Conservation (phyloP, 2,113 vertebrate genomes). For the Seriola quinqueradiata region DNA sequence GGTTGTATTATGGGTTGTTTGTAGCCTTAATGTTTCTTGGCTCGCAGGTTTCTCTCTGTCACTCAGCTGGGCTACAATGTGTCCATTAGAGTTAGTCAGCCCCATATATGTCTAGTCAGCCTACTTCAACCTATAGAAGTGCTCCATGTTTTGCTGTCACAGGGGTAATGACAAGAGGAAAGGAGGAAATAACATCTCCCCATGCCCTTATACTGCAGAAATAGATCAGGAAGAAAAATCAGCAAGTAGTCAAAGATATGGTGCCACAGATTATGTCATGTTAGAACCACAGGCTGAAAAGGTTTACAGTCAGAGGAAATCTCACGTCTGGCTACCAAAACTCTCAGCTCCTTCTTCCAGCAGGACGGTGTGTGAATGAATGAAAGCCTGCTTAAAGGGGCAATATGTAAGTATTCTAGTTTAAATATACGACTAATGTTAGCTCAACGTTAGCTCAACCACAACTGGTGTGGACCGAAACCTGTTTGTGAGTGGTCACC, state of each 20-base stretch:
- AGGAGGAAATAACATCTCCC: not conserved
- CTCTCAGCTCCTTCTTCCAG: not conserved
- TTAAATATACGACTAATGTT: too few species aligned
- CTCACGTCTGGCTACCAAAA: not conserved
- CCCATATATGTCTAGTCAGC: not conserved
- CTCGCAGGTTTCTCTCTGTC: not conserved
- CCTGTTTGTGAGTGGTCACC: too few species aligned
- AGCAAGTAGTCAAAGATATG: not conserved
- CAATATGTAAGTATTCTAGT: too few species aligned
- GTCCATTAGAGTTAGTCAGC: not conserved
- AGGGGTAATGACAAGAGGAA: not conserved
- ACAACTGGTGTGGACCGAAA: too few species aligned
- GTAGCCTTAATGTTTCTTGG: not conserved
- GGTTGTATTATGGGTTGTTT: constrained; percentile 6
- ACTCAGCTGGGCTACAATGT: not conserved
- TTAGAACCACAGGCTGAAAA: too few species aligned
- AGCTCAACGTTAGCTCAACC: too few species aligned
- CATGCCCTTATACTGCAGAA: not conserved
- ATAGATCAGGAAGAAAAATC: not conserved
- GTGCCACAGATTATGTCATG: not conserved
- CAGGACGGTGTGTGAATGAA: not conserved
- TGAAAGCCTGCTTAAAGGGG: not conserved
- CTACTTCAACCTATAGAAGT: not conserved
- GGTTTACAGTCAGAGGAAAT: not conserved
- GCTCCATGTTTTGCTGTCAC: not conserved